Evolutionary conservation across 1,140 invertebrate species (phyloP).

Genomic region (Drosophila novamexicana): DNA sequence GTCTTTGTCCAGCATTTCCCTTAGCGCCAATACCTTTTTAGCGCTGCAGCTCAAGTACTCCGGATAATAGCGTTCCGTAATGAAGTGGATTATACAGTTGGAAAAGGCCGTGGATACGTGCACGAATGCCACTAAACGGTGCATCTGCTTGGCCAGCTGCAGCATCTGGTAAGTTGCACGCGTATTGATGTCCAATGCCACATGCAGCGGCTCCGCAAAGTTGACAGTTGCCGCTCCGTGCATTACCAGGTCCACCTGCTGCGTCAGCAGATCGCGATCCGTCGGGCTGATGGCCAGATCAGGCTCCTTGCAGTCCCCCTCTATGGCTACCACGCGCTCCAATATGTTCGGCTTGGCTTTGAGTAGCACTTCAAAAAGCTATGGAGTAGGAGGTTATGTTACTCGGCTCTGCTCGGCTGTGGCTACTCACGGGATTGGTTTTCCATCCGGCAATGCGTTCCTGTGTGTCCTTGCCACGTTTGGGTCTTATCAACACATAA

Average conservation of each 20-base stretch:
- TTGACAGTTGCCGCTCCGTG: slow-evolving; percentile 93
- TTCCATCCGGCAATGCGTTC: slow-evolving; percentile 87
- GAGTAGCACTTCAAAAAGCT: slow-evolving; percentile 46
- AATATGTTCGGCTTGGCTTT: slow-evolving; percentile 33
- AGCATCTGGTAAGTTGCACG: slow-evolving; percentile 86
- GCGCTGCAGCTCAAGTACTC: slow-evolving; percentile 86
- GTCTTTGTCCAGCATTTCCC: slow-evolving; percentile 78
- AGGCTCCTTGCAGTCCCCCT: slow-evolving; percentile 86
- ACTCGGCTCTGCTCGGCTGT: not conserved
- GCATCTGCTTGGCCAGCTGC: slow-evolving; percentile 87
- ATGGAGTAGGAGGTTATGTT: not conserved
- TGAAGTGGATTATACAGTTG: slow-evolving; percentile 87
- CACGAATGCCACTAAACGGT: slow-evolving; percentile 87
- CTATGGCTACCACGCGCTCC: slow-evolving; percentile 80
- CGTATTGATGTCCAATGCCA: slow-evolving; percentile 87
- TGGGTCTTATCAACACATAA: slow-evolving; percentile 90
- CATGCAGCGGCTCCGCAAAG: slow-evolving; percentile 92
- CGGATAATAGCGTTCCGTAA: slow-evolving; percentile 90
- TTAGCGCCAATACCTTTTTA: slow-evolving; percentile 87
- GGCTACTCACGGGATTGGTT: slow-evolving; percentile 75
- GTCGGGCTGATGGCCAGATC: slow-evolving; percentile 88
- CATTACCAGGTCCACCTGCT: slow-evolving; percentile 89
- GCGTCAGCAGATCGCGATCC: slow-evolving; percentile 82
- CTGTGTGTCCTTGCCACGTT: slow-evolving; percentile 89
- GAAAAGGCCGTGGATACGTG: slow-evolving; percentile 91